Evolutionary conservation across 2,113 vertebrate genomes (phyloP), one percentile per base, ranked within the genome.

Genomic region (Dicaeum eximium): DNA sequence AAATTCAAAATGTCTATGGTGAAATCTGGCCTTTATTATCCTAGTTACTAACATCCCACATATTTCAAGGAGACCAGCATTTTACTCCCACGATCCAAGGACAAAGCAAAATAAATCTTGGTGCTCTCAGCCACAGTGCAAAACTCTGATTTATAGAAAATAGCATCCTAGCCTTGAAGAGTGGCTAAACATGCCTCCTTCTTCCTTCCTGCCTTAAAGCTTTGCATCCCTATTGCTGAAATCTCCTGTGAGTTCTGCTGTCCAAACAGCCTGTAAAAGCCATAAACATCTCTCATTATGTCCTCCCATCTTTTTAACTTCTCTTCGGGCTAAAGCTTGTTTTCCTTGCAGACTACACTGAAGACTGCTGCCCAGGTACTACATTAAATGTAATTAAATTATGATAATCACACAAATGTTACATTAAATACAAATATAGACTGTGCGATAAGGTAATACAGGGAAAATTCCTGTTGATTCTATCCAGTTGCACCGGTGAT

Each of bases 101-200:
- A 72, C 74, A 93, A 94, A 90, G 80, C 47, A 74, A 86, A 94
- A 81, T 57, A 94, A 93, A 85, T 66, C 81, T 56, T 8, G 18
- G 21, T 84, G 28, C 48, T 51, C 42, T 18, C 62, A 94, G 79
- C 37, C 67, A 72, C 58, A 25, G 37, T 61, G 74, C 54, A 85
- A 54, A 95, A 37, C 37, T 80, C 60, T 61, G 81, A 57, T 69
- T 91, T 75, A 65, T 24, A 58, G 79, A 75, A 88, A 95, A 90
- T 30, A 94, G 88, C 88, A 92, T 71, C 40, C 45, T 17, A 64
- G 53, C 50, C 74, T 85, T 65, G 60, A 40, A 72, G 60, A 64
- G 79, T 23, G n/a, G 66, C 58, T 94, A 81, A 93, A 88, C 18
- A 67, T 0, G 0, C 40, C 66, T 79, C 65, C 56, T 20, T 71